Base-by-base conservation (phyloP, 2,113 vertebrate genomes). In the Theristicus caerulescens region DNA sequence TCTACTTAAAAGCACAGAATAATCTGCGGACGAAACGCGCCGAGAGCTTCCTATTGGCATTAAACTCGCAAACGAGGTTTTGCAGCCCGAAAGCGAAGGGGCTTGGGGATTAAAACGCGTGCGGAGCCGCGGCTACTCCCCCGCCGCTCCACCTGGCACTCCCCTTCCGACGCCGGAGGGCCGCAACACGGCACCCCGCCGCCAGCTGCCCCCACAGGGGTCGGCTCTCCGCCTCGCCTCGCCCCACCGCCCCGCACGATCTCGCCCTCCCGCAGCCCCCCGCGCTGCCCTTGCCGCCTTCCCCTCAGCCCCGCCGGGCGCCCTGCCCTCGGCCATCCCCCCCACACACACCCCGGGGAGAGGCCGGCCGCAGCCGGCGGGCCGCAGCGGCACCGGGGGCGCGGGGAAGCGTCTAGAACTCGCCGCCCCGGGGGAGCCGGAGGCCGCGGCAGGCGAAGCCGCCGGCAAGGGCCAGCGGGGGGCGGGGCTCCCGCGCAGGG, bases 371-470 rank as follows among this genome's bases (percentile, higher is more conserved):
- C 22, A 54, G 24, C 49, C 61, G 13, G 34, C 26, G 34, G 18
- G 29, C 47, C 13, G 27, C n/a, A 4, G n/a, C 40, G 40, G 24
- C 17, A 16, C 10, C 7, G 7, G 17, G 49, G 31, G 47, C 46
- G 34, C 34, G 6, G 18, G 40, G 66, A 52, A 70, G 2, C 19
- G 5, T 17, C 82, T 44, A 19, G 77, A 78, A 86, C 54, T 3
- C 36, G n/a, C 9, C 4, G 13, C 9, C 47, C n/a, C 21, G 1
- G 1, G n/a, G 27, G 5, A 62, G 8, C 46, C 22, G 6, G 1
- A 3, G 11, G 11, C 27, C 42, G 18, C 25, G 6, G 17, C 51
- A 9, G 11, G 42, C 19, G 11, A 25, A 18, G 29, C 9, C n/a
- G 13, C 21, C 40, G 36, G 40, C 40, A 22, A 8, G 3, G 8